A percentile compares a stretch with the other conserved stretches of the same genome.
Conservation (phyloP, 2,888 invertebrate species). For the Campoletis raptor region DNA sequence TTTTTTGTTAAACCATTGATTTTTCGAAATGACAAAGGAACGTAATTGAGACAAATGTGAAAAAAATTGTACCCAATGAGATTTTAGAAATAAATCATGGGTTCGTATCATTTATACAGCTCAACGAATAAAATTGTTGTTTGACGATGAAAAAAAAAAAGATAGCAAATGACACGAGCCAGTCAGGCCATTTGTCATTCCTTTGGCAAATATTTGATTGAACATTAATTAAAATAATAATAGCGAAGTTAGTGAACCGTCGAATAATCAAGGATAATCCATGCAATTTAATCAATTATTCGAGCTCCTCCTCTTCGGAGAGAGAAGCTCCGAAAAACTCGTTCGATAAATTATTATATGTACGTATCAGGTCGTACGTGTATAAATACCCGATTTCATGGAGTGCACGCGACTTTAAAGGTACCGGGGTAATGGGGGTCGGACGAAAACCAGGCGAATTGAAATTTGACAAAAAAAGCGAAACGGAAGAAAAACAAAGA, state of each 20-base stretch:
- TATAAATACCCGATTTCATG: conserved; percentile 5
- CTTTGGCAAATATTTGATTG: conserved; percentile 1
- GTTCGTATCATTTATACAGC: neutral
- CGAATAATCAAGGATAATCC: conserved; percentile 29
- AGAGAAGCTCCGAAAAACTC: conserved; percentile 32
- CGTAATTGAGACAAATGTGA: no score
- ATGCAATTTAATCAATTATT: conserved; percentile 57
- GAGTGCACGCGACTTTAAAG: conserved; percentile 28
- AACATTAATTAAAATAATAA: conserved; percentile 53
- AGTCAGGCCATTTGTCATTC: neutral
- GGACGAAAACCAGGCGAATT: neutral
- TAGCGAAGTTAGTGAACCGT: conserved; percentile 14
- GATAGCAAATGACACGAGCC: neutral
- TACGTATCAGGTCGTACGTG: conserved; percentile 4
- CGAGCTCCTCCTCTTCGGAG: conserved; percentile 10
- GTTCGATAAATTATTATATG: conserved; percentile 45
- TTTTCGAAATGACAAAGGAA: no score
- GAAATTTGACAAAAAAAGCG: neutral
- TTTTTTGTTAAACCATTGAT: no score
- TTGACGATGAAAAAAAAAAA: neutral
- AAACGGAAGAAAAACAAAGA: neutral
- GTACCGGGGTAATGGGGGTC: neutral
- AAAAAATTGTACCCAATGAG: neutral
- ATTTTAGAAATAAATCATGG: neutral
- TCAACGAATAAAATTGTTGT: neutral